These are phyloP conservation scores for Saxicola maurus DNA, from an alignment of 2,797 vertebrate species.

Conservation along the genomic window DNA sequence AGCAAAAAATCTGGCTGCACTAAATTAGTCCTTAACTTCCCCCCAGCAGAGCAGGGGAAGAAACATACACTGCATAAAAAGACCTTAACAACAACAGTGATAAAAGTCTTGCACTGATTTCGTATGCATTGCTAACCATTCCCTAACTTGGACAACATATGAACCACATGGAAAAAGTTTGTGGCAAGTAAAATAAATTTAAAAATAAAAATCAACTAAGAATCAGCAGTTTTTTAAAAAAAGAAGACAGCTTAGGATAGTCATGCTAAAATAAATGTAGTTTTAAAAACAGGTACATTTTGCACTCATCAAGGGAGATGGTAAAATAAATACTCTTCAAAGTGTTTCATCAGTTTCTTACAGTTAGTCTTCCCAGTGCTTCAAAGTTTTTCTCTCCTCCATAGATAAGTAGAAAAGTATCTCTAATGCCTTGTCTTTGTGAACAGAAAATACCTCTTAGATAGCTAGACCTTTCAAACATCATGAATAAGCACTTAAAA, in stretches of 20 bases:
- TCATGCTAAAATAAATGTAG: not conserved
- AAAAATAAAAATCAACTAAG: not conserved
- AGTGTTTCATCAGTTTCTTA: not conserved
- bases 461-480: constrained; percentile 26
- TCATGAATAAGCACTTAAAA: constrained; percentile 40
- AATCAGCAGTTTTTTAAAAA: not conserved
- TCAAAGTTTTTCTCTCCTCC: not conserved
- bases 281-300: not conserved
- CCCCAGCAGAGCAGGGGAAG: not conserved
- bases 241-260: not conserved
- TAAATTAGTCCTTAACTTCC: not conserved
- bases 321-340: not conserved
- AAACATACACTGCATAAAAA: not conserved
- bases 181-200: not conserved
- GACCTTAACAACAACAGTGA: not conserved
- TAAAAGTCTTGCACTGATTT: not conserved
- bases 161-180: not conserved
- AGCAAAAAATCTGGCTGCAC: not conserved
- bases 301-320: not conserved
- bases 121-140: not conserved
- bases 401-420: not conserved
- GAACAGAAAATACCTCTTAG: not conserved
- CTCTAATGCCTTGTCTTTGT: constrained; percentile 1
- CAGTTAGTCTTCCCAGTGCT: not conserved
- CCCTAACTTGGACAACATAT: not conserved